Conservation (phyloP, 1,140 invertebrate genomes). For the Lordiphosa collinella region DNA sequence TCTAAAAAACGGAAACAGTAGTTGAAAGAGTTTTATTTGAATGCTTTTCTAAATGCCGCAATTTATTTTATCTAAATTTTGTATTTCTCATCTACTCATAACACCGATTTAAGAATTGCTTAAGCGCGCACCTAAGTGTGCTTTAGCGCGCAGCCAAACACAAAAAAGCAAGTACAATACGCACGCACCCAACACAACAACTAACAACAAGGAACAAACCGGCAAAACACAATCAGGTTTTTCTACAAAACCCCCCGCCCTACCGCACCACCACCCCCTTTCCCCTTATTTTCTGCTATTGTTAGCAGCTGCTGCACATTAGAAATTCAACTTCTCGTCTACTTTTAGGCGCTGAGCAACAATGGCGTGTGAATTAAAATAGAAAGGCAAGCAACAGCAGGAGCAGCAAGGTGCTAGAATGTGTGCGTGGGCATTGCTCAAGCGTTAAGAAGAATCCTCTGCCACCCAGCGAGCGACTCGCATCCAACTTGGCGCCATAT, state of each 20-base stretch:
- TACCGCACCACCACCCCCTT: neutral
- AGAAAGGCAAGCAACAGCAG: constrained; percentile 52
- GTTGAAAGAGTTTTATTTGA: too few species aligned
- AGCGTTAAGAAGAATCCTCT: constrained; percentile 47
- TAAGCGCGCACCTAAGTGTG: constrained; percentile 46
- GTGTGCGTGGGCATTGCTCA: constrained; percentile 48
- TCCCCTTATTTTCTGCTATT: constrained; percentile 35
- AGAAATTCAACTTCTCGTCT: constrained; percentile 73
- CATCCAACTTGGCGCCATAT: constrained; percentile 48
- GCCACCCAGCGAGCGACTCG: neutral
- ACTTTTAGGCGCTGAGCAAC: constrained; percentile 68
- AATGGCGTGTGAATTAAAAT: constrained; percentile 76
- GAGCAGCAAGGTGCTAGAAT: constrained; percentile 52
- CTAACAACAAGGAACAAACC: constrained; percentile 47
- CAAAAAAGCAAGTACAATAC: constrained; percentile 18
- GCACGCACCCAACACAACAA: constrained; percentile 24
- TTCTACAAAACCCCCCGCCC: neutral
- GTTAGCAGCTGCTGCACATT: constrained; percentile 74
- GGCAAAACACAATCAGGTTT: constrained; percentile 61
- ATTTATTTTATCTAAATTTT: too few species aligned
- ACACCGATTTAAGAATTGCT: constrained; percentile 9
- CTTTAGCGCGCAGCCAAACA: constrained; percentile 16
- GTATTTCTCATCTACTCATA: too few species aligned
- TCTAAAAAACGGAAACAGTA: too few species aligned
- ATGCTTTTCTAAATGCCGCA: too few species aligned